Conservation (phyloP, 2,888 invertebrate species). For the Andrena bicolor region DNA sequence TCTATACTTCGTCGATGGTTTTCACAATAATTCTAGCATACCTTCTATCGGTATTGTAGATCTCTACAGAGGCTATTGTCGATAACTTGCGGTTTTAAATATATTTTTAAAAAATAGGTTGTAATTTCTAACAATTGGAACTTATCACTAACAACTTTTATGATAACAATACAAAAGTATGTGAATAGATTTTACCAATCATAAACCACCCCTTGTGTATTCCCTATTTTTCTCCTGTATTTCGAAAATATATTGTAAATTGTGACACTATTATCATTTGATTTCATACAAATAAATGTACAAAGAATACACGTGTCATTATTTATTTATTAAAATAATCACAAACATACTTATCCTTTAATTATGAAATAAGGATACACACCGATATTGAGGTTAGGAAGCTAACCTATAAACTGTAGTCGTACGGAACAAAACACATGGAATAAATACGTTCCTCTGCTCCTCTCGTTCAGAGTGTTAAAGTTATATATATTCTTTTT, state of each 20-base stretch:
- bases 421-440: background rate
- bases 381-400: background rate
- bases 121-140: too few relatives aligned
- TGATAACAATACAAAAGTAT: background rate
- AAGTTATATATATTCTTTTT: background rate
- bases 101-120: too few relatives aligned
- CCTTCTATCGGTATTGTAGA: too few relatives aligned
- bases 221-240: too few relatives aligned
- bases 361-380: background rate
- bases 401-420: constrained; percentile 16
- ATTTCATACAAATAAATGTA: background rate
- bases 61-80: too few relatives aligned
- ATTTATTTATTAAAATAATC: background rate
- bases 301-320: background rate
- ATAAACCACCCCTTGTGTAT: background rate
- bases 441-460: too few relatives aligned
- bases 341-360: background rate
- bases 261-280: background rate
- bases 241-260: background rate
- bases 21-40: too few relatives aligned
- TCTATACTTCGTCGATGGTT: too few relatives aligned
- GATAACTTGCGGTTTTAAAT: too few relatives aligned
- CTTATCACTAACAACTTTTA: too few relatives aligned
- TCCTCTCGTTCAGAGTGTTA: background rate
- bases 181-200: background rate